Percentiles rank a stretch among this genome's conserved stretches.
phyloP scores from a whole-genome alignment of 2,888 invertebrate species.

The Lycaena phlaeas region DNA sequence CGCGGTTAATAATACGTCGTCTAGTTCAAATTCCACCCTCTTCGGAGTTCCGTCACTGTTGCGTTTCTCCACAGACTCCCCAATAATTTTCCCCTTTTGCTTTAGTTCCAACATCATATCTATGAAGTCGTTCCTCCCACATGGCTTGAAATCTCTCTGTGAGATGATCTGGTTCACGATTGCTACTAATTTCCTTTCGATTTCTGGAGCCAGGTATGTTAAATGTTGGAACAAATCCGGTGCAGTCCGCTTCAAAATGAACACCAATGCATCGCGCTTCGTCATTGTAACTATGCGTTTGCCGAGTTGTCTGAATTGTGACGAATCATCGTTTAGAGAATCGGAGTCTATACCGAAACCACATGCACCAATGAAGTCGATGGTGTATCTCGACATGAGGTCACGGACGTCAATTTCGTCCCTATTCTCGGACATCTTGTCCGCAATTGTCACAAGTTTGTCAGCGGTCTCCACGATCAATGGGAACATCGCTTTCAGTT shows the following conservation, averaged over 20 bases:
- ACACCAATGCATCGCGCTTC: slow-evolving; percentile 21
- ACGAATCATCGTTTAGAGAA: slow-evolving; percentile 28
- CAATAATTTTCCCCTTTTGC: slow-evolving; percentile 28
- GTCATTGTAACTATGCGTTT: slow-evolving; percentile 19
- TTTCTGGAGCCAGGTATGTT: slow-evolving; percentile 18
- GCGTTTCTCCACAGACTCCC: slow-evolving; percentile 24
- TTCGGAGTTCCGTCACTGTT: slow-evolving; percentile 25
- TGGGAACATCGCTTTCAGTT: slow-evolving; percentile 33
- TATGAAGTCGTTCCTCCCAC: slow-evolving; percentile 33
- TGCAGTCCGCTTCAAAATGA: slow-evolving; percentile 22
- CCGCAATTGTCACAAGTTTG: slow-evolving; percentile 24
- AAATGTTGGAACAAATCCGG: slow-evolving; percentile 25
- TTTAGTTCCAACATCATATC: slow-evolving; percentile 33
- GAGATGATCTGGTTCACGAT: slow-evolving; percentile 25
- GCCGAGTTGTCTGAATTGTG: slow-evolving; percentile 25
- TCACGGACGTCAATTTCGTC: slow-evolving; percentile 28
- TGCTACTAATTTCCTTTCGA: slow-evolving; percentile 23
- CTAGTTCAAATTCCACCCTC: slow-evolving; percentile 27
- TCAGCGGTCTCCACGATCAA: slow-evolving; percentile 28
- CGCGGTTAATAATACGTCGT: slow-evolving; percentile 29
- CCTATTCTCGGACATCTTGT: slow-evolving; percentile 17
- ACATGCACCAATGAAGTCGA: slow-evolving; percentile 32
- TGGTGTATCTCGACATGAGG: slow-evolving; percentile 32
- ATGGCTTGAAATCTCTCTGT: slow-evolving; percentile 27
- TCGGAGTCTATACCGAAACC: slow-evolving; percentile 33